Evolutionary conservation across 2,888 invertebrate species (phyloP), one percentile per base, ranked within the genome.

Genomic region (Diloba caeruleocephala): DNA sequence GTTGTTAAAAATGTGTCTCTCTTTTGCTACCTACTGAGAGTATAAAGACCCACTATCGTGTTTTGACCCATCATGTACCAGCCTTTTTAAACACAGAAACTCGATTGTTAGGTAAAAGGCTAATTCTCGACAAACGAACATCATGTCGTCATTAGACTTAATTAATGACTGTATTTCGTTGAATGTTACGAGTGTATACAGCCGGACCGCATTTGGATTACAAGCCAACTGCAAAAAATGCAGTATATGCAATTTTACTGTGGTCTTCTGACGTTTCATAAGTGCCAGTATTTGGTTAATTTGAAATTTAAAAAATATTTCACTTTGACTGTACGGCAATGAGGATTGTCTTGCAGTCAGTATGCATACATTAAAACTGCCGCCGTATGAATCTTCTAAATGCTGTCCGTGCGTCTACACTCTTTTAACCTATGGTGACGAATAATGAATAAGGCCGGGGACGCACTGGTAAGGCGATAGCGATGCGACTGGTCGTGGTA

Each of bases 71-170:
- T 21, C 2, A 21, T 21, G 21, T 10, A 45, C 6, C 13, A 41
- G 31, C 10, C 13, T 28, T 31, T 36, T 29, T 23, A 25, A 52
- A 54, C 9, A 23, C 6, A 3, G 26, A 31, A 33, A 34, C 15
- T 39, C 90, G 88, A 90, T 90, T 90, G 90, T 90, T 91, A 86
- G 89, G 87, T 88, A 87, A 81, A 90, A 91, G 92, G 92, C 92
- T 87, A 80, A 90, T 92, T 90, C 91, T 90, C 79, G 91, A 89
- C 92, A 85, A 85, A 81, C 85, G 79, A 81, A 80, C 85, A 79
- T 78, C 71, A 39, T 51, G 56, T 61, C 61, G 51, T 45, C 26
- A 13, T 10, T 54, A 28, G 28, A 41, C 1, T 41, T 39, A 29
- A 37, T 42, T 1, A 28, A 28, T 48, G 5, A 43, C 26, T 38